These are phyloP conservation scores for Bugulina stolonifera DNA, from an alignment of 2,888 invertebrate species.

Conservation along the genomic window DNA sequence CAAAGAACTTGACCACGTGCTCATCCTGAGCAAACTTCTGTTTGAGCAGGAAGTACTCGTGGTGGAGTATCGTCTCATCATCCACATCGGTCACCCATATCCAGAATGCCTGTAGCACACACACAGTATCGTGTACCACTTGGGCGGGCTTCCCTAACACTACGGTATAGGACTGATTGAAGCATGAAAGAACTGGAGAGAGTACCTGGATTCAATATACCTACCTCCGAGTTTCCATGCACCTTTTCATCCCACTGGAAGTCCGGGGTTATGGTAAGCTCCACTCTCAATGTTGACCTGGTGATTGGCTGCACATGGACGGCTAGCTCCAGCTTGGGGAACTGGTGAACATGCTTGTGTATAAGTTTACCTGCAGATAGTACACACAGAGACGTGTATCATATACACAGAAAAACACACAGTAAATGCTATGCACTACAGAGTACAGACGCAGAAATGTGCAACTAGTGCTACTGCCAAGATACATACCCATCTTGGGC, in stretches of 20 bases:
- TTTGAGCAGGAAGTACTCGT: constrained; percentile 90
- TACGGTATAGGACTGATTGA: no score
- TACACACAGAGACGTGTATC: no score
- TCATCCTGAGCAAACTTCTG: constrained; percentile 85
- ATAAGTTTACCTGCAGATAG: constrained; percentile 60
- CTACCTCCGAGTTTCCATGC: constrained; percentile 61
- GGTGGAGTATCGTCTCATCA: constrained; percentile 72
- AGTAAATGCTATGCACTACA: not conserved
- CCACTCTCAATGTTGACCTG: constrained; percentile 76
- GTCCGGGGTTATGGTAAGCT: constrained; percentile 93
- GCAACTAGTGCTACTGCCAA: not conserved
- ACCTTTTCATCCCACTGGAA: constrained; percentile 99
- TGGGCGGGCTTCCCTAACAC: no score
- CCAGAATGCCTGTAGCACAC: constrained; percentile 60
- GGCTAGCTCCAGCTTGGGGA: constrained; percentile 85
- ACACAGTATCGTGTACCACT: no score
- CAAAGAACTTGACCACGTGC: constrained; percentile 93
- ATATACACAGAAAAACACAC: not conserved
- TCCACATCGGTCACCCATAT: constrained; percentile 62
- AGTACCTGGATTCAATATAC: no score
- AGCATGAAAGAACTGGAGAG: not conserved
- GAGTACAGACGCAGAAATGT: not conserved
- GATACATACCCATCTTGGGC: constrained; percentile 76
- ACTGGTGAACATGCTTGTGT: constrained; percentile 88
- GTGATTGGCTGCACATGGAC: constrained; percentile 98